Base-by-base conservation (phyloP, 1,140 invertebrate genomes). In the Cardiocondyla obscurior region DNA sequence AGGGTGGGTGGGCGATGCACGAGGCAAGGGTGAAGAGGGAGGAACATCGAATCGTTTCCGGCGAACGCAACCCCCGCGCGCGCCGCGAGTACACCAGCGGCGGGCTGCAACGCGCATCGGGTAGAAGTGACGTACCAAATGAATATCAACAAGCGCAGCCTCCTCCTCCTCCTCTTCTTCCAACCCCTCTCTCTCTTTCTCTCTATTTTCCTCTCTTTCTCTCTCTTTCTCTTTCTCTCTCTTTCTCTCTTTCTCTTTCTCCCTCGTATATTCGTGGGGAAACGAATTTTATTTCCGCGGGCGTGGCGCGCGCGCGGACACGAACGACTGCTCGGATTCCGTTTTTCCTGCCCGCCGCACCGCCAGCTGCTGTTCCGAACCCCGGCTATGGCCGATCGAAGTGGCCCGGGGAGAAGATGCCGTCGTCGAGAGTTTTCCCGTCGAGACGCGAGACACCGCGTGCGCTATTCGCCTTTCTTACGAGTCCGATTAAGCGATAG, bases 101-200 rank as follows among this genome's bases (percentile, higher is more conserved):
- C 83, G 84, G 72, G 83, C 85, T 87, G 82, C 83, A 83, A 62
- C 73, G 58, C 58, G 64, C 67, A 70, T 67, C 85, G 86, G 83
- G 58, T 79, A 87, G 83, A 88, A 88, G 86, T 85, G 87, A 88
- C 87, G 83, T 88, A 85, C 87, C 73, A 88, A 88, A 87, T 88
- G 87, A 88, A 88, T 88, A 88, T 88, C 87, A 88, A 88, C 86
- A 88, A 88, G 83, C 86, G 76, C 86, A 85, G 86, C 85, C 83
- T 82, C 86, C 74, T 67, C 44, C n/a, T 14, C 73, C 30, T 36
- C 30, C 74, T n/a, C 3, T n/a, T 73, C 36, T n/a, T 33, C 39
- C 55, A 19, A n/a, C n/a, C n/a, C n/a, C n/a, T n/a, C n/a, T n/a
- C n/a, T n/a, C n/a, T n/a, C n/a, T n/a, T n/a, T n/a, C n/a, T n/a